Base-by-base conservation (phyloP, 2,797 vertebrate genomes). In the Mallotus villosus region DNA sequence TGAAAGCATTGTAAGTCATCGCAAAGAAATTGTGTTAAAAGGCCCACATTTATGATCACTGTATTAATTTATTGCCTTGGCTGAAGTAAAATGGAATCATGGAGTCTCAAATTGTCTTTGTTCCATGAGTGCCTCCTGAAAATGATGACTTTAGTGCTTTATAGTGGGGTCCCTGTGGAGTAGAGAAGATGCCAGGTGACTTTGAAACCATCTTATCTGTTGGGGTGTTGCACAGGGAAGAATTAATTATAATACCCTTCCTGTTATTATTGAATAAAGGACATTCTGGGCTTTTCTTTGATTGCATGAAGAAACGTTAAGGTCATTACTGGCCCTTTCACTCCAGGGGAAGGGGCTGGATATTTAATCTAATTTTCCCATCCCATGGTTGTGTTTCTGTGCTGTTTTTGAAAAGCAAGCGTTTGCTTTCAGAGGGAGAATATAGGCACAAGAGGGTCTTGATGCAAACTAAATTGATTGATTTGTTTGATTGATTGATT, bases 31-130 rank as follows among this genome's bases (percentile, higher is more conserved):
- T 91, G 87, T 90, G 90, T 92, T 93, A 91, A 92, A 78, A 89
- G 85, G 91, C 85, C 82, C 87, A 88, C 85, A 89, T 93, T 92
- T 93, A 88, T 77, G 88, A 87, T 88, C 80, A 87, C 74, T 89
- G 83, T 91, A 91, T 92, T 92, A 92, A 92, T 93, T 91, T 87
- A 90, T 93, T 91, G 92, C 88, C 89, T 86, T 81, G 87, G 85
- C 85, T 86, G 78, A 76, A 85, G 82, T 81, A 75, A 91, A 94
- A 93, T 91, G 82, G 82, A 92, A 91, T 94, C 91, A 92, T 82
- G 70, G 81, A 82, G 86, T 87, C 85, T 81, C 78, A 89, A 90
- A 91, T 91, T 90, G 87, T 91, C 86, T 93, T 91, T 84, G 88
- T 91, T 93, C 90, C 86, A 86, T 77, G 89, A 89, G 85, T 82